Base-by-base conservation (phyloP, 1,140 invertebrate genomes). In the Drosophila triauraria region DNA sequence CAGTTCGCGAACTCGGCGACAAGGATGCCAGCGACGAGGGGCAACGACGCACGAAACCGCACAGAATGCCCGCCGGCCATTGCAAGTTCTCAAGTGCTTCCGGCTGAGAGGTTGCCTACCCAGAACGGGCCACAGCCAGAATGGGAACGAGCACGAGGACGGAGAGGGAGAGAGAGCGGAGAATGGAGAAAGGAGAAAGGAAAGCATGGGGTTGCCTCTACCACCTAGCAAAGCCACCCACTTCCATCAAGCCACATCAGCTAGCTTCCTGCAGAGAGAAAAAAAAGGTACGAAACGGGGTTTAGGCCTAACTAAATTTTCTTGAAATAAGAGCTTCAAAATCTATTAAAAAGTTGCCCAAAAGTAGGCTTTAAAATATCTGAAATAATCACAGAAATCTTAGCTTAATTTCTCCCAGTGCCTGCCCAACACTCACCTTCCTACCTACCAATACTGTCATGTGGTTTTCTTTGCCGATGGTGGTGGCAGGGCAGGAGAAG, bases 41-140 rank as follows among this genome's bases (percentile, higher is more conserved):
- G 65, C 63, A 57, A 64, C 75, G 75, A 83, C 76, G 75, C 83
- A 87, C 77, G 84, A 90, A 87, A 85, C 88, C 88, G 87, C 82
- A 84, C 65, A 76, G 75, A 91, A 80, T 78, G 75, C 58, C 84
- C 70, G 69, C 46, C 77, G 90, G 88, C 79, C 80, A 85, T 82
- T 82, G 85, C 81, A 88, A 90, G 76, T 91, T 91, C 90, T 91
- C 88, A 91, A 91, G 79, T 91, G 88, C 88, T 91, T 91, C 88
- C 88, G 88, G 88, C 88, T 82, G 88, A 82, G 76, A 61, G 83
- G 85, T 78, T 88, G 84, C 84, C 83, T 82, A 87, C 75, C 83
- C 72, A 64, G 56, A 30, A 51, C 13, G 53, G 23, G 53, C 56
- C 56, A 27, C 61, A 63, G 17, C 57, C 57, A 23, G 57, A 61